Base-by-base conservation (phyloP, 2,888 invertebrate species). In the Ochropacha duplaris region DNA sequence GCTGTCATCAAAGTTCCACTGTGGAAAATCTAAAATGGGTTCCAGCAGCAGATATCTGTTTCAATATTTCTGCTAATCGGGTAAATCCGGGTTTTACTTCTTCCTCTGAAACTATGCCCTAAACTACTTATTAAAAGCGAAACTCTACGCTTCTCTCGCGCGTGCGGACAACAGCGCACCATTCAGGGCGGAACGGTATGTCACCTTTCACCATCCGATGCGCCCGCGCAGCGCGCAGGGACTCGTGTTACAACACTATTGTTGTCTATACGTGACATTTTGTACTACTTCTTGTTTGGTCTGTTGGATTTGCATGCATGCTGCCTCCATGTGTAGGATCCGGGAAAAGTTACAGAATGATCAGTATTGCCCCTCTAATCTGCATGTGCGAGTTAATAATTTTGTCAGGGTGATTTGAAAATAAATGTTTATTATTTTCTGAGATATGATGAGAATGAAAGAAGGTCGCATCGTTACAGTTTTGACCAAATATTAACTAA, bases 121-220 rank as follows among this genome's bases (percentile, higher is more conserved):
- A 19, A 44, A 44, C 16, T 44, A 44, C 19, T 19, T 64, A 65
- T 68, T 69, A 78, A 81, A 81, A 82, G 81, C 81, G 80, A 81
- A 78, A 78, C 72, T 61, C 60, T 56, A 54, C 50, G 52, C 36
- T 36, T 36, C 36, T 44, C 44, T 44, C 55, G 60, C 57, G 64
- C 61, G 60, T 61, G 62, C 69, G 57, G 65, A 59, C 44, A 19
- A 19, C 44, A 54, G 66, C 62, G 62, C 57, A 62, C 52, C 68
- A 77, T 77, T 78, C 72, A 79, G 79, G 65, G 77, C 80, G 72
- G 76, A 78, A 79, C 79, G 67, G 61, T 54, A 57, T 68, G 74
- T 72, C 74, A 72, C 79, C 78, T 79, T 79, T 79, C 79, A 79
- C 79, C 71, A 68, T 62, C 61, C 62, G 71, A 64, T 71, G 50